Evolutionary conservation across 2,113 vertebrate species (phyloP).

Genomic region (Heptranchias perlo): DNA sequence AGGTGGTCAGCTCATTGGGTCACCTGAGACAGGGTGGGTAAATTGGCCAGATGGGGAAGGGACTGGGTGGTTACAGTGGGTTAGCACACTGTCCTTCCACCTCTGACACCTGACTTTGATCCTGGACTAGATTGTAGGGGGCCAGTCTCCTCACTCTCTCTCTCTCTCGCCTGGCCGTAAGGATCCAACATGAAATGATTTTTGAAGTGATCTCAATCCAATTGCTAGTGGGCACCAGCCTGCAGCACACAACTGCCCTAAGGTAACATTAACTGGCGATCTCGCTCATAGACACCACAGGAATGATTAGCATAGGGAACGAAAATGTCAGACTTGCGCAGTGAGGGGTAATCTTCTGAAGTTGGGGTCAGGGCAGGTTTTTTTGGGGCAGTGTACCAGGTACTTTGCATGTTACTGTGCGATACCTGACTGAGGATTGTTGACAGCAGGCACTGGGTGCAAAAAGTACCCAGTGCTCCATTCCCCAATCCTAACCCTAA

Average conservation of each 20-base stretch:
- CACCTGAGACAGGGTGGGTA: no score
- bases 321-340: neutral
- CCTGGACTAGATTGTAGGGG: no score
- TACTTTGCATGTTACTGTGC: no score
- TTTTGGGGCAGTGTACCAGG: neutral
- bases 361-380: neutral
- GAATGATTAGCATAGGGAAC: neutral
- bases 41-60: neutral
- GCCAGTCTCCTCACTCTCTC: no score
- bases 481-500: no score
- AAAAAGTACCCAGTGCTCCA: neutral
- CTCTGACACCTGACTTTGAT: neutral
- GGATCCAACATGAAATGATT: neutral
- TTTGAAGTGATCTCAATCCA: neutral
- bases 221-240: neutral
- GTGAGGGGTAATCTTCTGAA: neutral
- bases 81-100: neutral
- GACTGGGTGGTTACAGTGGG: neutral
- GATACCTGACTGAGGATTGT: no score
- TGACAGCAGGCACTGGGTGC: no score
- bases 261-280: neutral
- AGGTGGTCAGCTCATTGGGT: no score
- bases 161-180: neutral
- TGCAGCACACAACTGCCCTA: neutral
- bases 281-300: neutral